phyloP scores from a whole-genome alignment of 2,113 vertebrate species.

The Chlamydotis undulata region DNA sequence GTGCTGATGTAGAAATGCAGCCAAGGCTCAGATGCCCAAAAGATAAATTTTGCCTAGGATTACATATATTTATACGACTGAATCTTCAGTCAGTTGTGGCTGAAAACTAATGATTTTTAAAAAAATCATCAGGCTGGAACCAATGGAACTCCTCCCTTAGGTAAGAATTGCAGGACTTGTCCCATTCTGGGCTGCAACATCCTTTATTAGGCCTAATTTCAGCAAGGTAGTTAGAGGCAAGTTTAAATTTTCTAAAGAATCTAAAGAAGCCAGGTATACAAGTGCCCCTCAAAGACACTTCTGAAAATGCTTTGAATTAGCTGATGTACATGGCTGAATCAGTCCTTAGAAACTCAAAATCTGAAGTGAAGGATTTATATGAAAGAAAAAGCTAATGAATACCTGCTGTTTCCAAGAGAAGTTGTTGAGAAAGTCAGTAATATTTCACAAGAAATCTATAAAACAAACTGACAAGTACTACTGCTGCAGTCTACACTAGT shows the following conservation, averaged over 20 bases:
- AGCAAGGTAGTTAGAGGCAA: background rate
- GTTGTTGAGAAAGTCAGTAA: conserved; percentile 55
- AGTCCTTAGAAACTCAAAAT: background rate
- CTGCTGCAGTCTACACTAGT: background rate
- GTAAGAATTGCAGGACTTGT: background rate
- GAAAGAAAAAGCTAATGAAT: conserved; percentile 49
- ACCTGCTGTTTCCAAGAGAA: conserved; percentile 37
- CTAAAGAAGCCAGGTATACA: background rate
- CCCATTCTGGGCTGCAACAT: background rate
- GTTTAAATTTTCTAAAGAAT: background rate
- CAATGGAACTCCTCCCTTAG: background rate
- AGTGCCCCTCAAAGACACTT: background rate
- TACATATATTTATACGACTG: background rate
- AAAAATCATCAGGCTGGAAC: background rate
- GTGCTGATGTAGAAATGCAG: background rate
- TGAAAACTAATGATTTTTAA: background rate
- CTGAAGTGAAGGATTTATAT: background rate
- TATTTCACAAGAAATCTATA: conserved; percentile 57
- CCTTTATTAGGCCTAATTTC: background rate
- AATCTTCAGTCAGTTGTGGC: background rate
- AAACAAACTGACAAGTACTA: conserved; percentile 49
- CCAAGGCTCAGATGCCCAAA: background rate
- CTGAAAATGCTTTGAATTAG: background rate
- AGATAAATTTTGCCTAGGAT: background rate
- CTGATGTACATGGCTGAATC: background rate